Base-by-base conservation (phyloP, 2,113 vertebrate genomes). In the Oryzias curvinotus region DNA sequence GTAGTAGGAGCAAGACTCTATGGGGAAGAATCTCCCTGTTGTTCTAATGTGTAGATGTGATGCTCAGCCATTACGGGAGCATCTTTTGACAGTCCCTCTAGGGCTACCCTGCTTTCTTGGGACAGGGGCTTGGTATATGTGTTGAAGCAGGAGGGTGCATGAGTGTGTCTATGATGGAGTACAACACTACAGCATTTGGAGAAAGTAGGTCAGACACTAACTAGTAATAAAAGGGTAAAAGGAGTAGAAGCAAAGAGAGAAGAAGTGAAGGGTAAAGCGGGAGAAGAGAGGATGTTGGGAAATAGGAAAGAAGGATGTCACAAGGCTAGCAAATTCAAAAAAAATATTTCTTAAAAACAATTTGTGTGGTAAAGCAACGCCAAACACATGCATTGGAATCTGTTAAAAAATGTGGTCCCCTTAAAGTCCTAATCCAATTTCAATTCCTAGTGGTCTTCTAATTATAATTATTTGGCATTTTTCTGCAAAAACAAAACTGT, bases 141-240 rank as follows among this genome's bases (percentile, higher is more conserved):
- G 72, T 36, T 36, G 51, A 60, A 45, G 61, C 70, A 60, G 70
- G 73, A 58, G 65, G 54, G 54, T 82, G 63, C 70, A 70, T 75
- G 69, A 50, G 49, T 64, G 49, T 55, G 25, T 85, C 79, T 64
- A 64, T 6, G 68, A 75, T 82, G 72, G 65, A 77, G 75, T 59
- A 83, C 83, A 89, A 83, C 77, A 87, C 84, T 90, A 85, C 88
- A 85, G 81, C 85, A 89, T 81, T 81, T 60, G 69, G 76, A 83
- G 67, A 82, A 90, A 89, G 81, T 90, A 90, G 88, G 88, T 89
- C 88, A 90, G 88, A 89, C 85, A 75, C 60, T 36, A 50, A 84
- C 82, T 74, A 74, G 75, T 26, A 63, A 77, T 71, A 83, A 78
- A 66, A 69, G 78, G 76, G 67, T 74, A 69, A 67, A 69, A 79